A percentile compares a stretch with the other conserved stretches of the same genome.
Conservation (phyloP, 2,888 invertebrate genomes). For the Bellardia bayeri region DNA sequence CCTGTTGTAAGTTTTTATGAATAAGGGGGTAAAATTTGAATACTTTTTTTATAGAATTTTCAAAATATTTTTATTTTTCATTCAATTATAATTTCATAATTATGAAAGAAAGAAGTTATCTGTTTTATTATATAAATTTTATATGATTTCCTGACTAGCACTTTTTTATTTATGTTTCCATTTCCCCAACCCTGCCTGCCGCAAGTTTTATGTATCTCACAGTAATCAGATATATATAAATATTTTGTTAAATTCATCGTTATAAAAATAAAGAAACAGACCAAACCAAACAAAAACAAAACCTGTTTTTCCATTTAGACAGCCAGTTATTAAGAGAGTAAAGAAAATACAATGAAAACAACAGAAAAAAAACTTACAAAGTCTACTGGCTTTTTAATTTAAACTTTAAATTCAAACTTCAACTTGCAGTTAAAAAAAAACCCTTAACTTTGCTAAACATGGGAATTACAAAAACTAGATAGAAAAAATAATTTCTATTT, state of each 20-base stretch:
- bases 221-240: slow-evolving; percentile 35
- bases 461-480: not conserved
- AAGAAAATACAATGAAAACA: not conserved
- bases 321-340: slow-evolving; percentile 14
- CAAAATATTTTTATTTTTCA: too few relatives aligned
- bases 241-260: slow-evolving; percentile 26
- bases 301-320: slow-evolving; percentile 56
- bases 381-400: not conserved
- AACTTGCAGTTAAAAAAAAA: slow-evolving; percentile 38
- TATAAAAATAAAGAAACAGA: not conserved
- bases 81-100: too few relatives aligned
- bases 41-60: too few relatives aligned
- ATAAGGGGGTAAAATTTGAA: too few relatives aligned
- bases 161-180: not conserved
- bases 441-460: slow-evolving; percentile 3
- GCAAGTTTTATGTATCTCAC: slow-evolving; percentile 17
- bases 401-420: slow-evolving; percentile 46
- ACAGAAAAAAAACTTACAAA: not conserved
- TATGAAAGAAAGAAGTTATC: too few relatives aligned
- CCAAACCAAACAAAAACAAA: slow-evolving; percentile 23
- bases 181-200: slow-evolving; percentile 24
- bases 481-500: not conserved
- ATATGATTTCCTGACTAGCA: too few relatives aligned
- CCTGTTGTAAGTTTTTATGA: too few relatives aligned
- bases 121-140: too few relatives aligned